These are phyloP conservation scores for Percopsis omiscomaycus DNA, from an alignment of 2,797 vertebrate species.

Conservation along the genomic window DNA sequence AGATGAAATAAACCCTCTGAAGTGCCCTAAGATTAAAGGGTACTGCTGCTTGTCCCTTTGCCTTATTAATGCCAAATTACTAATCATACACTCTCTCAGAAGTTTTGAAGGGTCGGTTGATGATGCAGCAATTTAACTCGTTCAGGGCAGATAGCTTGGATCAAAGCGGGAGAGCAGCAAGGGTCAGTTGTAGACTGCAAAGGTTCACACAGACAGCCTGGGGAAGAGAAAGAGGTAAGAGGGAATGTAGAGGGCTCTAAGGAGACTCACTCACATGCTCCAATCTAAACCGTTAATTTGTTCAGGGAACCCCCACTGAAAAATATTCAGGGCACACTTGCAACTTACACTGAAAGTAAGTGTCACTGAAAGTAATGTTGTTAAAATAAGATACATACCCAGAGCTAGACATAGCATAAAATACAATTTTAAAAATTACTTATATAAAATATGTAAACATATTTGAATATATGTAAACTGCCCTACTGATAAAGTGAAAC, in stretches of 20 bases:
- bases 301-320: too few species aligned
- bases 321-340: too few species aligned
- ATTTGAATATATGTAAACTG: too few species aligned
- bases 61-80: slow-evolving; percentile 75
- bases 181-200: slow-evolving; percentile 34
- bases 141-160: slow-evolving; percentile 70
- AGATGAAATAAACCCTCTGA: slow-evolving; percentile 49
- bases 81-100: slow-evolving; percentile 71
- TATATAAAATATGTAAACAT: too few species aligned
- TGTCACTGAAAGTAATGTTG: too few species aligned
- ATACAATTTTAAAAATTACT: too few species aligned
- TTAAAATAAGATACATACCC: too few species aligned
- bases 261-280: not conserved
- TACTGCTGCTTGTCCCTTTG: slow-evolving; percentile 56
- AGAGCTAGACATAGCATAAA: too few species aligned
- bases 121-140: slow-evolving; percentile 68
- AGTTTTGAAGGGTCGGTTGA: slow-evolving; percentile 66
- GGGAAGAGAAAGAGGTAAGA: not conserved
- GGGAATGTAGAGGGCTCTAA: slow-evolving; percentile 32
- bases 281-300: too few species aligned
- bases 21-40: slow-evolving; percentile 74
- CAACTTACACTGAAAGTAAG: too few species aligned
- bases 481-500: too few species aligned
- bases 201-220: slow-evolving; percentile 13
- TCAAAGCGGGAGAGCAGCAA: slow-evolving; percentile 63